Evolutionary conservation across 2,797 vertebrate genomes (phyloP).

Genomic region (Paguma larvata): DNA sequence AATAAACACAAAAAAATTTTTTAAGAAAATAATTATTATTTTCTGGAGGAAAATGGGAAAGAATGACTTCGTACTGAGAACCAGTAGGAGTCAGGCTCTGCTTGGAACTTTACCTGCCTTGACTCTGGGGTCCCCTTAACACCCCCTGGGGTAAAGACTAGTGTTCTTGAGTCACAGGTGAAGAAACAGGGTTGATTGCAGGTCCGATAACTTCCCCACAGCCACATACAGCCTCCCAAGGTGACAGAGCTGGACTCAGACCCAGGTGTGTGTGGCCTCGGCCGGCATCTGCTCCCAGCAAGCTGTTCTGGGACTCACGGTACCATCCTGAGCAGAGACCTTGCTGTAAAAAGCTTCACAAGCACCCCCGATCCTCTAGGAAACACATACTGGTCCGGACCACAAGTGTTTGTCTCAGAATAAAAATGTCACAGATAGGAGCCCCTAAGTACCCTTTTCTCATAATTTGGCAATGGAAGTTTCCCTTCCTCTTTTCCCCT

Average conservation of each 20-base stretch:
- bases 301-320: no score
- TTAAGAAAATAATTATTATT: neutral
- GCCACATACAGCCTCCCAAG: neutral
- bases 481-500: neutral
- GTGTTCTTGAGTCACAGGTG: neutral
- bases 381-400: neutral
- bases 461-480: neutral
- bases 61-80: neutral
- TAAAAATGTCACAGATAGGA: neutral
- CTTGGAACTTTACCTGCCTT: neutral
- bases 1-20: no score
- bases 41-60: neutral
- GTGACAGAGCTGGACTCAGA: neutral
- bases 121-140: neutral
- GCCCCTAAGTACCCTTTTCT: neutral
- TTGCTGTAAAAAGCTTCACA: neutral
- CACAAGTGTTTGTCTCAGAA: neutral
- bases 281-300: no score
- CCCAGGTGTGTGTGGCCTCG: neutral
- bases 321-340: neutral
- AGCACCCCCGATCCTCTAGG: neutral
- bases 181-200: neutral
- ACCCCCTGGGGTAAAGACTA: neutral
- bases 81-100: neutral
- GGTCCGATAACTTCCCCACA: neutral